Base-by-base conservation (phyloP, 2,113 vertebrate species). In the Vulpes ferrilata region DNA sequence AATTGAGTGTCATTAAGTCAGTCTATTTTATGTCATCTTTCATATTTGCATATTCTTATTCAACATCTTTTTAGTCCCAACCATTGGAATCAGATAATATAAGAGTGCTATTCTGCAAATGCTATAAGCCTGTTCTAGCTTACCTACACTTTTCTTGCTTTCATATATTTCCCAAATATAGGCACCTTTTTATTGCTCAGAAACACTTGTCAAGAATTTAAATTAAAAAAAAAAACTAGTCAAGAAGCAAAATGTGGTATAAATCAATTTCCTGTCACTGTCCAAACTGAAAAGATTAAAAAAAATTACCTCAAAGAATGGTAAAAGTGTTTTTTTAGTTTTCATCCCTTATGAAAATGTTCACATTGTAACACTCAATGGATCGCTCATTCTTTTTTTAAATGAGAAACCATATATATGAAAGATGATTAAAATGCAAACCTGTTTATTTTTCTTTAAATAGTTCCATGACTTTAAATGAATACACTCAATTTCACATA, bases 161-260 rank as follows among this genome's bases (percentile, higher is more conserved):
- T 88, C 83, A 25, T 69, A 13, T 67, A n/a, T 79, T 88, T 95
- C 84, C 93, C 48, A 88, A 92, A 83, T 67, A 53, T 73, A 81
- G 53, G 5, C 20, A 53, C 32, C 48, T 53, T 91, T 73, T 60
- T 65, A 71, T 81, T 51, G 13, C 8, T 82, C 8, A 90, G 64
- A 94, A 88, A 79, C 6, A n/a, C 7, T 85, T 97, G 20, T 93
- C 67, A 83, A 65, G 15, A 92, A 87, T 85, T 92, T 95, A 79
- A 15, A 76, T 60, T 76, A 3, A 43, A 55, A 48, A 78, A 53
- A 55, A 78, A 67, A 92, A 35, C 7, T 69, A 80, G 16, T 57
- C 82, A 87, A 76, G 91, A 88, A 62, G 19, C 57, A 38, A 93
- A 95, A 89, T 91, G 43, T 93, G 20, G 15, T 51, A n/a, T 62